Percentiles rank a stretch among this genome's conserved stretches.
These are phyloP conservation scores for Masnerella sp. DNA, from an alignment of 2,888 invertebrate species.

Conservation along the genomic window DNA sequence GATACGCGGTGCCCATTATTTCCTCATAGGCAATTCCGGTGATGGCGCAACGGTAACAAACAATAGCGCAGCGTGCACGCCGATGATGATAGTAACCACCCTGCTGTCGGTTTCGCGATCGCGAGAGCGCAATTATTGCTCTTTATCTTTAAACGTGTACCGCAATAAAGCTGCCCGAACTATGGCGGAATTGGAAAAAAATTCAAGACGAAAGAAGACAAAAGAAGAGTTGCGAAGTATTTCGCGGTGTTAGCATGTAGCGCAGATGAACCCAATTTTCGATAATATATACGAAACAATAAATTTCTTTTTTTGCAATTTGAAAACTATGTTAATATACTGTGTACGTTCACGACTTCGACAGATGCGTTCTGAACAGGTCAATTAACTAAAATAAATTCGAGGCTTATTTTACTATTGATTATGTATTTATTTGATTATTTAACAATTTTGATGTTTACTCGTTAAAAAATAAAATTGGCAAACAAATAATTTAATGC, in stretches of 20 bases:
- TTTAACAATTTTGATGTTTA: no score
- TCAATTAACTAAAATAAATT: no score
- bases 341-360: no score
- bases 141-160: conserved; percentile 48
- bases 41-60: conserved; percentile 59
- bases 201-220: conserved; percentile 28
- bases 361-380: no score
- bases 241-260: conserved; percentile 22
- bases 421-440: no score
- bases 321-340: no score
- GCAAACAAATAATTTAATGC: no score
- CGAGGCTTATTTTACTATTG: no score
- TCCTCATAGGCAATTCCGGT: conserved; percentile 64
- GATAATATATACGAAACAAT: conserved; percentile 30
- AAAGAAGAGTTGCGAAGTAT: conserved; percentile 3
- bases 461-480: no score
- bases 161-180: conserved; percentile 67
- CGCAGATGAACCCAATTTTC: conserved; percentile 29
- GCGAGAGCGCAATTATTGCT: conserved; percentile 63
- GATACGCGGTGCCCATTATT: conserved; percentile 65
- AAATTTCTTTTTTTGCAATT: no score
- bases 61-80: conserved; percentile 61
- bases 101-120: conserved; percentile 64
- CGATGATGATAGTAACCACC: conserved; percentile 67
- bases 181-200: conserved; percentile 57